These are phyloP conservation scores for Meghimatium bilineatum DNA, from an alignment of 2,888 invertebrate species.

Conservation along the genomic window DNA sequence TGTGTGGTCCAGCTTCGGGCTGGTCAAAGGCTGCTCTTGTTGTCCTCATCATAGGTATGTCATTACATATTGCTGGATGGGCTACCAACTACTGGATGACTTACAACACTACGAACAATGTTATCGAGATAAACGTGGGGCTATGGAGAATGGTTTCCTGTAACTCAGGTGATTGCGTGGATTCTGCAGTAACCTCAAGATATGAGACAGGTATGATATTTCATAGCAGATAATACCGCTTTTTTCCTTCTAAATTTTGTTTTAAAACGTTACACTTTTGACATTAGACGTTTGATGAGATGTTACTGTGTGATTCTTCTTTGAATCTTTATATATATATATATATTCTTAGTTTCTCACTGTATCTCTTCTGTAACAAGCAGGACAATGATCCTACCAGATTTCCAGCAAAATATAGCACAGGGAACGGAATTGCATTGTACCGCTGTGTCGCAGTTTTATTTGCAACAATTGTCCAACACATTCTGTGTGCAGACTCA, in stretches of 20 bases:
- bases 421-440: too few species aligned
- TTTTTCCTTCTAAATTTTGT: too few species aligned
- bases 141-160: conserved; percentile 59
- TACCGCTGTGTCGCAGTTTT: too few species aligned
- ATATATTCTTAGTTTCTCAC: too few species aligned
- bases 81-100: conserved; percentile 63
- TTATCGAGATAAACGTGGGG: conserved; percentile 54
- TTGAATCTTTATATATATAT: too few species aligned
- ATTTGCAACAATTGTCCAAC: too few species aligned
- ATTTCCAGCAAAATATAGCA: too few species aligned
- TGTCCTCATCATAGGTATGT: conserved; percentile 53
- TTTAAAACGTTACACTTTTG: neutral
- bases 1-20: conserved; percentile 57
- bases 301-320: too few species aligned
- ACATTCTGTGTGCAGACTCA: too few species aligned
- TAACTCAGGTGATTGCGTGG: conserved; percentile 40
- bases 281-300: neutral
- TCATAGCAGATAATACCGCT: neutral
- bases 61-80: conserved; percentile 60
- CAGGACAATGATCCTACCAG: too few species aligned
- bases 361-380: too few species aligned
- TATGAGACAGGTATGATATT: conserved; percentile 41
- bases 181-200: neutral
- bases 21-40: conserved; percentile 62
- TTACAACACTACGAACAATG: conserved; percentile 55